Percentiles rank a stretch among this genome's conserved stretches.
Evolutionary conservation across 2,113 vertebrate species (phyloP).

Genomic region (Toxostoma redivivum): DNA sequence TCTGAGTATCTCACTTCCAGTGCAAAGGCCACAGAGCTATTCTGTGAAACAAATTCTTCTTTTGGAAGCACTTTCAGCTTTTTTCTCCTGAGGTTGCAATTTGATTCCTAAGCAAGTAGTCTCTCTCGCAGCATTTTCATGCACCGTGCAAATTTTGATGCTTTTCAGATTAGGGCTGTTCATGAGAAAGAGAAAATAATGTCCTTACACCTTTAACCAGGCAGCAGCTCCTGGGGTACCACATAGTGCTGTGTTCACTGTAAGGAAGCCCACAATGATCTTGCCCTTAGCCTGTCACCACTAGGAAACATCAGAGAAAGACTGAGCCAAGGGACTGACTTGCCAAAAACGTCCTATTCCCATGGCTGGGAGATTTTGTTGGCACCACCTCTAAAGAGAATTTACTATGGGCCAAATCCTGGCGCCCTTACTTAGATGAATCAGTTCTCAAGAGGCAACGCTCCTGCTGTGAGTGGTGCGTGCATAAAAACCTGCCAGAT

Average conservation of each 20-base stretch:
- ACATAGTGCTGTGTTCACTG: conserved; percentile 57
- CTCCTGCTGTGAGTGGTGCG: background rate
- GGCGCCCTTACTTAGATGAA: conserved; percentile 15
- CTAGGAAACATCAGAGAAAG: conserved; percentile 60
- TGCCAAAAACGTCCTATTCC: conserved; percentile 67
- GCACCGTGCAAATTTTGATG: background rate
- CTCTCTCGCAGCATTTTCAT: background rate
- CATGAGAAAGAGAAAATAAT: background rate
- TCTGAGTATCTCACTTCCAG: background rate
- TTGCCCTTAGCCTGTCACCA: conserved; percentile 63
- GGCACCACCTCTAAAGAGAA: conserved; percentile 57
- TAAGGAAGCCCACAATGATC: conserved; percentile 69
- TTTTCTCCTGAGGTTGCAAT: background rate
- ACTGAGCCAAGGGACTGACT: conserved; percentile 10
- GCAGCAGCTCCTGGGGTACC: conserved; percentile 58
- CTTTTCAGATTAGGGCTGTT: background rate
- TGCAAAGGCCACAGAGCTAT: background rate
- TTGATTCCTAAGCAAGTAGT: background rate
- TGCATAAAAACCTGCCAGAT: background rate
- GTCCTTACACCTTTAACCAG: conserved; percentile 35
- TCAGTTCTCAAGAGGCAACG: conserved; percentile 29
- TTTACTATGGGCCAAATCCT: conserved; percentile 49
- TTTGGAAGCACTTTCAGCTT: background rate
- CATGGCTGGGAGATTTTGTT: conserved; percentile 59
- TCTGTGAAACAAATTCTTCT: background rate